Base-by-base conservation (phyloP, 1,140 invertebrate species). In the Drosophila serrata region DNA sequence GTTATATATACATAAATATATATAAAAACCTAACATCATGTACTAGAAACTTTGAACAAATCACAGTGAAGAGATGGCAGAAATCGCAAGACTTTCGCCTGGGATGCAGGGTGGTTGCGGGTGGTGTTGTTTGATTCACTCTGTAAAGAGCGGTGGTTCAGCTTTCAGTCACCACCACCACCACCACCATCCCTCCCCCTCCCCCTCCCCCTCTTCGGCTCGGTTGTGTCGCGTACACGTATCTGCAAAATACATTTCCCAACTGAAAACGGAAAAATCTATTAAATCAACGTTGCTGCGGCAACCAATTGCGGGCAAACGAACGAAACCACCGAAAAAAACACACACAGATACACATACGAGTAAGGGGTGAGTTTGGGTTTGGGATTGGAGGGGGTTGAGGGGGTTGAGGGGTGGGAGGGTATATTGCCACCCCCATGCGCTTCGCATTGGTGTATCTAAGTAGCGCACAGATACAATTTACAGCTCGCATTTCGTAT, bases 211-310 rank as follows among this genome's bases (percentile, higher is more conserved):
- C n/a, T n/a, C n/a, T n/a, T n/a, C 24, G 24, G 24, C 2, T 24
- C n/a, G 24, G 24, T 64, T 69, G 64, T 84, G 65, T 84, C 72
- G 57, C 49, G 60, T 78, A 49, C 27, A 31, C 64, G 77, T 88
- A 88, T 88, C 85, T 88, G 85, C 85, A 81, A 88, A 88, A 88
- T 65, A 84, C 81, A 69, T 87, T 87, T 75, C 70, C 70, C 63
- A 82, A 67, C 82, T 80, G 59, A 81, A 55, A 90, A 87, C 84
- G 88, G 88, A 91, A 91, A 91, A 91, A 91, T 91, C 88, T 91
- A 91, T 91, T 91, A 91, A 91, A 91, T 91, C 88, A 91, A 91
- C 88, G 88, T 91, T 91, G 88, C 88, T 91, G 75, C 75, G 88
- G 88, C 84, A 91, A 91, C 88, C 88, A 88, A 91, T 91, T 88